Conservation (phyloP, 1,140 invertebrate genomes). For the Hirudo medicinalis region DNA sequence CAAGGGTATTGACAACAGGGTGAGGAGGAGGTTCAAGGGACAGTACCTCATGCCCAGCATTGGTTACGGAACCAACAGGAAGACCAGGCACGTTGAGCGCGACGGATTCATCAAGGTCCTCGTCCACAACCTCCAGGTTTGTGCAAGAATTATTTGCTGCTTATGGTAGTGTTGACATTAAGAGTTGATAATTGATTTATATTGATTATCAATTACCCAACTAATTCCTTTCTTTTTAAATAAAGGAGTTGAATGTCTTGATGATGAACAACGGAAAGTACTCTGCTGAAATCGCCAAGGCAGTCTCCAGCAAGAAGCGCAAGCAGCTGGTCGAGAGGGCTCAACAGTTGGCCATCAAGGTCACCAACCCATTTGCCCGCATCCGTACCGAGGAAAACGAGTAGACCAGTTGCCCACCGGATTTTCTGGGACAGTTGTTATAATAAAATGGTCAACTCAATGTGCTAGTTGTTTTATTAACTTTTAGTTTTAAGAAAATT, state of each 20-base stretch:
- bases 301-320: conserved; percentile 86
- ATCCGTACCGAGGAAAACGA: conserved; percentile 94
- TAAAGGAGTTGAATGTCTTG: conserved; percentile 88
- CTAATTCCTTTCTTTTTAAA: conserved; percentile 6
- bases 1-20: conserved; percentile 98
- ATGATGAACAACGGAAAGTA: conserved; percentile 97
- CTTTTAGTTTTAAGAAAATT: no score
- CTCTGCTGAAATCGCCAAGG: conserved; percentile 92
- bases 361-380: conserved; percentile 89
- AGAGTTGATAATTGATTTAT: no score
- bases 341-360: conserved; percentile 80
- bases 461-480: no score
- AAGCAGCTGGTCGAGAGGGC: conserved; percentile 90
- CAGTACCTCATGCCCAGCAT: conserved; percentile 97
- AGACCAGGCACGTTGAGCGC: conserved; percentile 86
- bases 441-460: neutral
- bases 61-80: conserved; percentile 91
- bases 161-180: no score
- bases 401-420: conserved; percentile 48
- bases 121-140: conserved; percentile 68
- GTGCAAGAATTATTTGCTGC: neutral
- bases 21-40: conserved; percentile 93
- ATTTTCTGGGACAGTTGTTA: neutral
- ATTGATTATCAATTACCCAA: neutral
- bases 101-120: conserved; percentile 91